Base-by-base conservation (phyloP, 2,113 vertebrate genomes). In the Maccullochella peelii region DNA sequence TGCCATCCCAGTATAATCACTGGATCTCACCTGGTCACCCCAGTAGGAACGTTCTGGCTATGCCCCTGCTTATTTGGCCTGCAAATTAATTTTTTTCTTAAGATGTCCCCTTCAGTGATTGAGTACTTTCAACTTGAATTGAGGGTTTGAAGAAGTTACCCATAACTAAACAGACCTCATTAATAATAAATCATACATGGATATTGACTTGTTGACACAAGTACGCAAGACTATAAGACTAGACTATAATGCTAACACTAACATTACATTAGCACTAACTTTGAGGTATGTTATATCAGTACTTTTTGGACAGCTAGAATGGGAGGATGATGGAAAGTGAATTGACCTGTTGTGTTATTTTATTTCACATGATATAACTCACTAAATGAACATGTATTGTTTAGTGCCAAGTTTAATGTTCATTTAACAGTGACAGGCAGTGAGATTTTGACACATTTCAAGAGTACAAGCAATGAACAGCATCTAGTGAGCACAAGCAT, bases 401-500 rank as follows among this genome's bases (percentile, higher is more conserved):
- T 68, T 67, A 27, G 25, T 82, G 49, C 18, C 25, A 77, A 49
- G 6, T 85, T 80, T 86, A 85, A 77, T 84, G 14, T 84, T 87
- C 40, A 79, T 83, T 79, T 71, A 77, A 87, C 54, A 83, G 36
- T 73, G 62, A 89, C 54, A 86, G 8, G 21, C n/a, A 71, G 27
- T 59, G 30, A 65, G 30, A 30, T 58, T 81, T 69, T 62, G 36
- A 84, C 59, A 74, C 65, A 82, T 79, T 69, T 73, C 27, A 88
- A 73, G 57, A 82, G 44, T 78, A 78, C 55, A 87, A 90, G 81
- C 83, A 82, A 79, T 84, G 20, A 84, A 88, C 83, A 90, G 40
- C 36, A 78, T 86, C 57, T 59, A 68, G 68, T 80, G 71, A 76
- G 42, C 68, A 66, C 63, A 76, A 80, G 69, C 80, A 76, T 52